Evolutionary conservation across 1,140 invertebrate genomes (phyloP), one percentile per base, ranked within the genome.

Genomic region (Bombus pyrosoma): DNA sequence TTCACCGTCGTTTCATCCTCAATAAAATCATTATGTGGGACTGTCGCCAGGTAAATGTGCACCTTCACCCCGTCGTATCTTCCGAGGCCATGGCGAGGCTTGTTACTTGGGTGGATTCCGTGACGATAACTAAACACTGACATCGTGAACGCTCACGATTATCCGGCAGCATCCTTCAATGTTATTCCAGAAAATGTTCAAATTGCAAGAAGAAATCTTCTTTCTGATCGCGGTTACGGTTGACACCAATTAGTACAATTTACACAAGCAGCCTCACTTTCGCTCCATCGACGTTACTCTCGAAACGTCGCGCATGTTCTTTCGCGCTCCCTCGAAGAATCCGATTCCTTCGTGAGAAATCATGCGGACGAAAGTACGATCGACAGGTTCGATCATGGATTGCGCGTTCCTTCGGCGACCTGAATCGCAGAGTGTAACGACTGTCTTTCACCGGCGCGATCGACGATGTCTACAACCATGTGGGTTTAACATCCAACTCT

Each of bases 401-500:
- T n/a, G 66, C 13, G 13, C 43, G 68, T 73, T 62, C 37, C 34
- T n/a, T 39, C 4, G 9, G 18, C 75, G 83, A 85, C 77, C 69
- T 59, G 83, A 41, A 81, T 73, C 72, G 34, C 43, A 57, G 25
- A 32, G 41, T 32, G 73, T 47, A 41, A 57, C 41, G 47, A 57
- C 34, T 59, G 62, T 86, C 83, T 81, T 81, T 83, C 85, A 86
- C 85, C 74, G 66, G 53, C 62, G 32, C 81, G 47, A 47, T 68
- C 59, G 22, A 43, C 62, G 53, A 39, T 53, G 73, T 66, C 66
- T 68, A 80, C 75, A 64, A 37, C 39, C 78, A 77, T 68, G 86
- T 83, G 85, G 86, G 83, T 76, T 90, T 64, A 91, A 76, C 85
- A 84, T 86, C 84, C 64, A 78, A 88, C 88, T 83, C 81, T 47